Evolutionary conservation across 2,113 vertebrate genomes (phyloP).

Genomic region (Poicephalus meyeri): DNA sequence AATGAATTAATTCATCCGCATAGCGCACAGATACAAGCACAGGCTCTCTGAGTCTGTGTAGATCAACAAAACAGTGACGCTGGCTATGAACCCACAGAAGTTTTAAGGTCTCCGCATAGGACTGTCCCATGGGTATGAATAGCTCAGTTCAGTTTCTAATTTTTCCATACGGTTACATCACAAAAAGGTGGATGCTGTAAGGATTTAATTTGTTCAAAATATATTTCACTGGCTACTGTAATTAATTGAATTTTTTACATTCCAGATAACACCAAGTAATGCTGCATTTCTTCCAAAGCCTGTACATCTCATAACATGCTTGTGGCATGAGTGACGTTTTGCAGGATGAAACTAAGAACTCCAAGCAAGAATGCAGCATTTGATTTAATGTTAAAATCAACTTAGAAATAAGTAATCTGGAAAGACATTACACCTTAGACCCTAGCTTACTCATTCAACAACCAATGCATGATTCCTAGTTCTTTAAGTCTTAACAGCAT

Average conservation of each 20-base stretch:
- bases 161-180: neutral
- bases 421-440: neutral
- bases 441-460: neutral
- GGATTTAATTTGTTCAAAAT: neutral
- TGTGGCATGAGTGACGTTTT: neutral
- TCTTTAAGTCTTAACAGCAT: neutral
- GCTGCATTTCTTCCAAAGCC: neutral
- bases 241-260: neutral
- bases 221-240: neutral
- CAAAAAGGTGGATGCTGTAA: neutral
- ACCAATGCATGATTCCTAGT: neutral
- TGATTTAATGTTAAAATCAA: neutral
- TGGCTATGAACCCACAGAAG: neutral
- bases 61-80: neutral
- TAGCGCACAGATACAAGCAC: neutral
- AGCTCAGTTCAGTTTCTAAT: neutral
- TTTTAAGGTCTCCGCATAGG: neutral
- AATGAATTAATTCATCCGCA: neutral
- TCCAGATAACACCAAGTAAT: neutral
- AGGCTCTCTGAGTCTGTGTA: neutral
- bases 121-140: neutral
- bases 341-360: neutral
- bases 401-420: neutral
- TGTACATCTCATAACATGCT: neutral
- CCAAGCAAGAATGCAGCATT: neutral